Percentiles rank a stretch among this genome's conserved stretches.
These are phyloP conservation scores for Plagiodera versicolora DNA, from an alignment of 2,888 invertebrate species.

Conservation along the genomic window DNA sequence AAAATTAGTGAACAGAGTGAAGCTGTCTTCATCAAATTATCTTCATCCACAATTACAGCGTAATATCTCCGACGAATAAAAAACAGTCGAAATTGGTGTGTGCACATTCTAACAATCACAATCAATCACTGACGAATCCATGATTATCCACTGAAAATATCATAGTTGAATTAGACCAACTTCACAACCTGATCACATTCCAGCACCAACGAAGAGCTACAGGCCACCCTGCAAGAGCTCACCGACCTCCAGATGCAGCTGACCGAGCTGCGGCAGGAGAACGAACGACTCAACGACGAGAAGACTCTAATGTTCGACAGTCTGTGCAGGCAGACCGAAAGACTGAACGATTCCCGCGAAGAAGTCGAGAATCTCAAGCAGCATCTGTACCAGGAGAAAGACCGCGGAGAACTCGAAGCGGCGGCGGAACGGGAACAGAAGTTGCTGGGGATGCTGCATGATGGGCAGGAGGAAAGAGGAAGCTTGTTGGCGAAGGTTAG, in stretches of 20 bases:
- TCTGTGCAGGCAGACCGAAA: conserved; percentile 88
- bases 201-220: conserved; percentile 88
- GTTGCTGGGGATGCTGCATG: conserved; percentile 81
- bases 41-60: too few relatives aligned
- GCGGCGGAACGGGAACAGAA: conserved; percentile 76
- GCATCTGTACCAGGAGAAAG: conserved; percentile 71
- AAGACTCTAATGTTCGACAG: conserved; percentile 88
- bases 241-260: conserved; percentile 87
- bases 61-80: background rate
- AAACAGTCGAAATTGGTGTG: background rate
- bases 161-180: too few relatives aligned
- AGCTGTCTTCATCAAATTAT: too few relatives aligned
- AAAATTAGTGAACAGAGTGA: too few relatives aligned
- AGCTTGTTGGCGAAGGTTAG: conserved; percentile 50
- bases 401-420: conserved; percentile 59
- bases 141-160: too few relatives aligned
- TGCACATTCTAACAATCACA: too few relatives aligned
- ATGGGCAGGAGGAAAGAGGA: conserved; percentile 77
- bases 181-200: background rate
- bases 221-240: conserved; percentile 91
- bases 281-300: conserved; percentile 85
- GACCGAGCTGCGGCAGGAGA: conserved; percentile 83
- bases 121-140: too few relatives aligned
- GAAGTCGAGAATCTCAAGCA: conserved; percentile 85
- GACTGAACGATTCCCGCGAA: conserved; percentile 82